These are phyloP conservation scores for Mythimna loreyi DNA, from an alignment of 2,888 invertebrate species.

Conservation along the genomic window DNA sequence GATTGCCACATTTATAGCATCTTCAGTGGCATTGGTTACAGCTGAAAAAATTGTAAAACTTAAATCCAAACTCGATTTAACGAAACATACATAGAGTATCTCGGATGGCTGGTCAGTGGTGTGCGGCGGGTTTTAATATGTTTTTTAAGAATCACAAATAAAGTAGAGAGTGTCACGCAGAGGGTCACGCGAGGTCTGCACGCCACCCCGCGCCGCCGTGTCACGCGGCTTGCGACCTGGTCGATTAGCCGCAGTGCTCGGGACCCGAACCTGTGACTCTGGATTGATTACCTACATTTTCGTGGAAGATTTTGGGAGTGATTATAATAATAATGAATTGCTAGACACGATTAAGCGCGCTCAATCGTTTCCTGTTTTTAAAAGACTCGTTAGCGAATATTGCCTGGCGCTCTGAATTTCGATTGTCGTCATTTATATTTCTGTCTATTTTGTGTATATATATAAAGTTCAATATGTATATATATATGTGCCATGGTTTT, in stretches of 20 bases:
- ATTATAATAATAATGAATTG: neutral
- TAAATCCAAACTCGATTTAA: constrained; percentile 28
- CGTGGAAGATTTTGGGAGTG: neutral
- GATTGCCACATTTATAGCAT: too few species aligned
- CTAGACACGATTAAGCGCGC: too few species aligned
- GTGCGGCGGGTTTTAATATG: constrained; percentile 78
- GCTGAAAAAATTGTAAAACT: too few species aligned
- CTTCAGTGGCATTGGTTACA: too few species aligned
- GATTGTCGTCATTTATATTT: too few species aligned
- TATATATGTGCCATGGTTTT: too few species aligned
- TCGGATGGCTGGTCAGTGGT: constrained; percentile 61
- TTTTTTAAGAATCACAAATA: constrained; percentile 87
- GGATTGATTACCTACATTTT: constrained; percentile 1
- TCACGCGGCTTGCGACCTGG: constrained; percentile 48
- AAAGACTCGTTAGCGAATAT: too few species aligned
- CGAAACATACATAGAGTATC: constrained; percentile 47
- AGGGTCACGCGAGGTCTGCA: constrained; percentile 66
- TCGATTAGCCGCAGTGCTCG: constrained; percentile 64
- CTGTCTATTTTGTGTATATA: too few species aligned
- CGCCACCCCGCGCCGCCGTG: constrained; percentile 71
- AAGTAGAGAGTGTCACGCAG: constrained; percentile 80
- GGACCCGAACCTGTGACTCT: constrained; percentile 38
- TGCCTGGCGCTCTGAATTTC: too few species aligned
- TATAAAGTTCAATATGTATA: too few species aligned
- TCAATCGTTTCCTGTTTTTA: too few species aligned